Base-by-base conservation (phyloP, 2,888 invertebrate species). In the Ectemnius lituratus region DNA sequence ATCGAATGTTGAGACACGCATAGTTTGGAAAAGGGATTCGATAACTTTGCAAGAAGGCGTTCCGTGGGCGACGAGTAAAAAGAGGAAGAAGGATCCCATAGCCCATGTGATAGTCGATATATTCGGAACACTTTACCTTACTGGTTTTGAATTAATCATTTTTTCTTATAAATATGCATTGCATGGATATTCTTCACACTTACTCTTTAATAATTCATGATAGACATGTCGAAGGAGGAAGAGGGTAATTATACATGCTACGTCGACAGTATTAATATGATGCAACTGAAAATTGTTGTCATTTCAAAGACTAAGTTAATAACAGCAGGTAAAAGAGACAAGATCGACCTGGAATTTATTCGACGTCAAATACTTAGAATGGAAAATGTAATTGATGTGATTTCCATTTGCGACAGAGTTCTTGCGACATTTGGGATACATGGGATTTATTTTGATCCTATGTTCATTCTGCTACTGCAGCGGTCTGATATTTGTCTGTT, bases 201-300 rank as follows among this genome's bases (percentile, higher is more conserved):
- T 27, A 14, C 52, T 61, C 6, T 62, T 8, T 23, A 1, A 13
- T 23, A 37, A 28, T 20, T 18, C 37, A 23, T 27, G 16, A 60
- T 87, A 83, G 93, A 93, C 71, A 93, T 95, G 0, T 93, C 93
- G 14, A 91, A 92, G 77, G 90, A 92, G 0, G 95, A 96, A 87
- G 93, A 94, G 74, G 96, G 96, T 13, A 93, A 93, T 84, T 96
- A 96, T 87, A 93, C 93, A 0, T 96, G 96, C 87, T 91, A 92
- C 71, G 93, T 94, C 6, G 93, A 95, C 88, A 93, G 93, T 70
- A 92, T 91, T 52, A 91, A 91, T 78, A 92, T 93, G 90, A 91
- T 93, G 88, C 92, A 92, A 87, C 90, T 92, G 69, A 90, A 90
- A 70, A 86, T 94, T 52, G 91, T 89, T 82, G 92, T 94, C 0